Conservation (phyloP, 2,888 invertebrate genomes). For the Linnaemya tessellans region DNA sequence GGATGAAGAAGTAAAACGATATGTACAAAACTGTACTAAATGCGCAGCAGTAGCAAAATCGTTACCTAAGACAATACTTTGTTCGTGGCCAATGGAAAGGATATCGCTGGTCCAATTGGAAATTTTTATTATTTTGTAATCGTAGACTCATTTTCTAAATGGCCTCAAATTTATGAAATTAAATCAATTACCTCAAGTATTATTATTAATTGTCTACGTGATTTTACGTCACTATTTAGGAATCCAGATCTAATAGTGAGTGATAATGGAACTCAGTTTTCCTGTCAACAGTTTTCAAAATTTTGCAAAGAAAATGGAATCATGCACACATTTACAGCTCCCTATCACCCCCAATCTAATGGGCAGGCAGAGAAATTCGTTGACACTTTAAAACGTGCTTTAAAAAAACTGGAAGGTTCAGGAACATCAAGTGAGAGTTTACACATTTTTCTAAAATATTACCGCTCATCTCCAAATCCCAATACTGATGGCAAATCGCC, state of each 20-base stretch:
- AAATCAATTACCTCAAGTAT: conserved; percentile 34
- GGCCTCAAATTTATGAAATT: conserved; percentile 55
- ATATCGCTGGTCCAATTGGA: conserved; percentile 43
- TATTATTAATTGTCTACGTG: conserved; percentile 28
- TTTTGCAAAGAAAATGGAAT: conserved; percentile 47
- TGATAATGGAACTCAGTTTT: conserved; percentile 60
- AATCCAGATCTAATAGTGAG: conserved; percentile 58
- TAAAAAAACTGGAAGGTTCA: conserved; percentile 28
- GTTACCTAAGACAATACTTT: conserved; percentile 41
- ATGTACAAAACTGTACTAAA: conserved; percentile 33
- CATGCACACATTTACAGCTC: conserved; percentile 29
- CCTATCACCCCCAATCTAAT: conserved; percentile 43
- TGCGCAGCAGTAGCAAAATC: conserved; percentile 38
- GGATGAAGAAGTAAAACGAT: background rate
- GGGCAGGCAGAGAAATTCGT: conserved; percentile 33
- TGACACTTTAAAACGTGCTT: conserved; percentile 43
- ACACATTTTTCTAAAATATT: conserved; percentile 18
- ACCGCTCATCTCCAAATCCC: conserved; percentile 5
- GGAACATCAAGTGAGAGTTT: conserved; percentile 29
- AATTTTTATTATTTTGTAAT: conserved; percentile 52
- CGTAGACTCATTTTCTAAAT: conserved; percentile 47
- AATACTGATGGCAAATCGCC: background rate
- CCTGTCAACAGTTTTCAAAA: conserved; percentile 25
- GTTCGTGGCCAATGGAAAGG: conserved; percentile 44
- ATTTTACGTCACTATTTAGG: conserved; percentile 51